Base-by-base conservation (phyloP, 2,888 invertebrate species). In the Ophion costatus region DNA sequence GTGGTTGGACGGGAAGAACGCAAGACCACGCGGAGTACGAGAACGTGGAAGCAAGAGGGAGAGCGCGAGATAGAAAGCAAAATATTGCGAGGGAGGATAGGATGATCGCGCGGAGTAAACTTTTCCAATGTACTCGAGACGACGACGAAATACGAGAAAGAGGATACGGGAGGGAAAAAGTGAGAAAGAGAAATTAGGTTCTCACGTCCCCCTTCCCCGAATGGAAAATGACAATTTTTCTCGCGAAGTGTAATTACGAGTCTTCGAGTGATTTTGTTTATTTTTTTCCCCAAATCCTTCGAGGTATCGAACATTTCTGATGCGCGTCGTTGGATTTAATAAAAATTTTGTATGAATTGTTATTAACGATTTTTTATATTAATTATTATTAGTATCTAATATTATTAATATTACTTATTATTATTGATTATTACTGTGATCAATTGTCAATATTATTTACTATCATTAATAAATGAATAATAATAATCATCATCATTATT, bases 51-150 rank as follows among this genome's bases (percentile, higher is more conserved):
- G 20, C 45, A 20, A 42, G 38, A 51, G 24, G 77, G 76, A 20
- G 83, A 61, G 75, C 22, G 20, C 20, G 61, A 66, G 71, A 77
- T 51, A 64, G 76, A 78, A 77, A 82, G 78, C 63, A 57, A 22
- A 79, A 42, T 79, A 76, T 66, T 38, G 38, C 38, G 38, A 7
- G 38, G 83, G 73, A 63, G 73, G 71, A 57, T 64, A 75, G 77
- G 75, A 76, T 75, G 79, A 82, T 80, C 83, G 79, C 85, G 81
- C 82, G 76, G 75, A 82, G 76, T 78, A 84, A 85, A 77, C 85
- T 87, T 83, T 73, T 73, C 80, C 81, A 84, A 80, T 74, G 42
- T 64, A 59, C 33, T 75, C 84, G 83, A 87, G 77, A 74, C 80
- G 80, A 80, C 76, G 6, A 73, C 66, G 63, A 80, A 80, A 83